Evolutionary conservation across 2,888 invertebrate species (phyloP).

Genomic region (Meiosimyza platycephala): DNA sequence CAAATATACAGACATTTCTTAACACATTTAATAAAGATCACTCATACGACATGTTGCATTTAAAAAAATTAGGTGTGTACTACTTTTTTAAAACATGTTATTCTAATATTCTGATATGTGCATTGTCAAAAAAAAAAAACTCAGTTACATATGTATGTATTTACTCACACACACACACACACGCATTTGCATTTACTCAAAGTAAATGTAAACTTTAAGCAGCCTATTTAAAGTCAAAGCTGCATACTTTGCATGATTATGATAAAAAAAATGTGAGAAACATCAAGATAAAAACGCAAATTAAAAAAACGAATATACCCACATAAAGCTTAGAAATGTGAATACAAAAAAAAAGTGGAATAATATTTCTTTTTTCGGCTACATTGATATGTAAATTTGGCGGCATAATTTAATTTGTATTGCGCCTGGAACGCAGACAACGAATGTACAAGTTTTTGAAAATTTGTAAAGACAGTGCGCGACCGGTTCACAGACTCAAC

Average conservation of each 20-base stretch:
- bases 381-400: conserved; percentile 47
- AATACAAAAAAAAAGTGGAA: neutral
- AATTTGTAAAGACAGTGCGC: conserved; percentile 45
- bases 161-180: conserved; percentile 1
- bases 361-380: neutral
- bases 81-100: neutral
- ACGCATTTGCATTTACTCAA: neutral
- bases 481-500: conserved; percentile 26
- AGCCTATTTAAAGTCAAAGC: neutral
- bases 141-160: neutral
- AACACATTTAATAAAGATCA: neutral
- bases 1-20: neutral
- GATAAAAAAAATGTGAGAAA: neutral
- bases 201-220: neutral
- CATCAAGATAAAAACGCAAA: conserved; percentile 1
- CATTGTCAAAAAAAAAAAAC: too few relatives aligned
- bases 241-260: neutral
- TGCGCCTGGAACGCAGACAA: neutral
- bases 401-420: conserved; percentile 42
- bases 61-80: neutral
- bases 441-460: conserved; percentile 16
- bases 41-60: conserved; percentile 5
- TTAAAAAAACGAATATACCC: neutral
- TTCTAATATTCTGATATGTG: neutral
- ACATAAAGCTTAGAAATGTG: neutral